These are phyloP conservation scores for Scolopax bukidnonensis DNA, from an alignment of 2,797 vertebrate genomes.

Conservation along the genomic window DNA sequence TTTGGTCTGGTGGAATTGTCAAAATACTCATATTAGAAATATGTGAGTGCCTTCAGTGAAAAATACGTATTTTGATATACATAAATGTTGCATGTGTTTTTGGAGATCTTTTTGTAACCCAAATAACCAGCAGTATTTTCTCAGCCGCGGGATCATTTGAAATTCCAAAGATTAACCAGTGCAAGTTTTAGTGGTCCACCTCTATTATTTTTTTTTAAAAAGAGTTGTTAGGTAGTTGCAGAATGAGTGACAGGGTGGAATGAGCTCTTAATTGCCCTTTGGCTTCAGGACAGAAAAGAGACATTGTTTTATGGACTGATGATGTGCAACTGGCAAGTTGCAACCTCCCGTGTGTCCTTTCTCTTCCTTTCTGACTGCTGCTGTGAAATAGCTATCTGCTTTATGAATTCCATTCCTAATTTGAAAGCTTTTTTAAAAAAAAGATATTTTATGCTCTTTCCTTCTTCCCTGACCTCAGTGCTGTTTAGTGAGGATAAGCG, in stretches of 20 bases:
- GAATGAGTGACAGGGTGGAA: neutral
- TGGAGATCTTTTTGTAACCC: neutral
- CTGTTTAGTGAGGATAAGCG: neutral
- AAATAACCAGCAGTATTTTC: neutral
- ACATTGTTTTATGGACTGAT: neutral
- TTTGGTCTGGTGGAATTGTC: neutral
- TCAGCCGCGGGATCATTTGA: neutral
- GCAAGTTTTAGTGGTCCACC: neutral
- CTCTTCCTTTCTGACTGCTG: neutral
- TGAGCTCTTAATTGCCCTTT: neutral
- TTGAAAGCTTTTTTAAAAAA: neutral
- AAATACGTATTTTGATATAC: neutral
- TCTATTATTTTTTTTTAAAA: neutral
- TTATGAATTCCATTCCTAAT: neutral
- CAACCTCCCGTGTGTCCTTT: accelerated
- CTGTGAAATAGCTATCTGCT: neutral
- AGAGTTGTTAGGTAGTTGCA: neutral
- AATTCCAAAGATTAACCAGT: neutral
- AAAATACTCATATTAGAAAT: accelerated
- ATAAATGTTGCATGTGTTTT: neutral
- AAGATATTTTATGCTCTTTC: neutral
- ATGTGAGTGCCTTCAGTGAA: neutral
- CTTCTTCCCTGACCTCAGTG: neutral
- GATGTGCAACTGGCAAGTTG: neutral
- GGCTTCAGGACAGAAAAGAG: neutral